A percentile compares a stretch with the other conserved stretches of the same genome.
Evolutionary conservation across 1,140 invertebrate genomes (phyloP).

Genomic region (Hycleus cichorii): DNA sequence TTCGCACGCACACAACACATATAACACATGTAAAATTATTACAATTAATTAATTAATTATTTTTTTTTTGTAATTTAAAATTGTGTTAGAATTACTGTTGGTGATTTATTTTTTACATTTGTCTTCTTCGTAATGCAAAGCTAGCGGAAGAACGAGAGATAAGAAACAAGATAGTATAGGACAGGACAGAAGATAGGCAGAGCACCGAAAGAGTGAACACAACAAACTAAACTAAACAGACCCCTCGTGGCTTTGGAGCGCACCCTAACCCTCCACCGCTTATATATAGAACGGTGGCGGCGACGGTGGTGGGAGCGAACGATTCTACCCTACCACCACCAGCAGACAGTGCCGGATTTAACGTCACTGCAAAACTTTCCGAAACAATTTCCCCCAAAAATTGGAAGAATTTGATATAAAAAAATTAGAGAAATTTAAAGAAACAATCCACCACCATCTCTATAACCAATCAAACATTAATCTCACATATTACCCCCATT

Average conservation of each 20-base stretch:
- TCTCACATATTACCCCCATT: too few species aligned
- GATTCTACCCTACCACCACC: not conserved
- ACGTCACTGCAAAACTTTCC: too few species aligned
- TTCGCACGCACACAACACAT: not conserved
- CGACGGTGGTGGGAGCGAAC: slow-evolving; percentile 23
- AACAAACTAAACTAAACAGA: slow-evolving; percentile 34
- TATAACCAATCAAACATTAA: too few species aligned
- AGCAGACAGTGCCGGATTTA: not conserved
- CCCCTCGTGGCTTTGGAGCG: slow-evolving; percentile 46
- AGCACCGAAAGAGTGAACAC: slow-evolving; percentile 25
- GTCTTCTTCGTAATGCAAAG: not conserved
- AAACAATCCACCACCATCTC: too few species aligned
- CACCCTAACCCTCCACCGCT: slow-evolving; percentile 34
- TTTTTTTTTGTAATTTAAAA: not conserved
- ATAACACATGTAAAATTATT: not conserved
- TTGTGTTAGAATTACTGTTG: not conserved
- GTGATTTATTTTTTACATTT: not conserved
- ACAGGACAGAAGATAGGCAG: slow-evolving; percentile 38
- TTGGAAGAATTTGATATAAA: too few species aligned
- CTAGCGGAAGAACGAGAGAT: slow-evolving; percentile 7
- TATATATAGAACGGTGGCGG: slow-evolving; percentile 41
- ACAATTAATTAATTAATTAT: not conserved
- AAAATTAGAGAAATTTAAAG: too few species aligned
- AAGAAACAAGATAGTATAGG: slow-evolving; percentile 36
- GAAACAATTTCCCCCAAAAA: too few species aligned